phyloP scores from a whole-genome alignment of 1,140 invertebrate species.

The Phymastichus coffea region DNA sequence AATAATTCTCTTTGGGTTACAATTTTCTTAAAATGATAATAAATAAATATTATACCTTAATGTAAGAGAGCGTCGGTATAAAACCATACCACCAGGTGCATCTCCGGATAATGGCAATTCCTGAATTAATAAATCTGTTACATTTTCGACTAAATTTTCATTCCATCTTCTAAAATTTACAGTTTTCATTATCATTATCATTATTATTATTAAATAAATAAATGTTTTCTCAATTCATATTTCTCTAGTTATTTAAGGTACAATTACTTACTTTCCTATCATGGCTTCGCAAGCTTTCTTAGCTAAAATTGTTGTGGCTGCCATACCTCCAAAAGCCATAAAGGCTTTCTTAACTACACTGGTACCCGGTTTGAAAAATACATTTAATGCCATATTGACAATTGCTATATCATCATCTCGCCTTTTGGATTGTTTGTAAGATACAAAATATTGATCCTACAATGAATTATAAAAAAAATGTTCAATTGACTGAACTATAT shows the following conservation, averaged over 20 bases:
- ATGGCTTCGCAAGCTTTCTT: constrained; percentile 66
- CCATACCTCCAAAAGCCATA: constrained; percentile 89
- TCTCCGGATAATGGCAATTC: constrained; percentile 75
- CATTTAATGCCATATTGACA: constrained; percentile 82
- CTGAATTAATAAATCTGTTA: constrained; percentile 64
- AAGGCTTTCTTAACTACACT: constrained; percentile 63
- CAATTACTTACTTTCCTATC: constrained; percentile 58
- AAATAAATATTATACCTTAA: constrained; percentile 54
- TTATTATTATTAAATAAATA: background rate
- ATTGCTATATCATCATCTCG: constrained; percentile 95
- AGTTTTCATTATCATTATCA: background rate
- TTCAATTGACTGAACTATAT: background rate
- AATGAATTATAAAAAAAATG: constrained; percentile 38
- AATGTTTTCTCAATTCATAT: background rate
- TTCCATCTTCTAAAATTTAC: constrained; percentile 65
- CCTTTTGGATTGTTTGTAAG: constrained; percentile 90
- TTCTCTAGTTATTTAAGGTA: background rate
- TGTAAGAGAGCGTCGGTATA: constrained; percentile 76
- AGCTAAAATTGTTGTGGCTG: constrained; percentile 80
- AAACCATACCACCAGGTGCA: constrained; percentile 85
- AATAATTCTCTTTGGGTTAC: background rate
- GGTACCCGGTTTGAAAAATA: constrained; percentile 57
- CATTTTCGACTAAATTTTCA: constrained; percentile 65
- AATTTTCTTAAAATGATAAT: too few relatives aligned
- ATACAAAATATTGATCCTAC: constrained; percentile 77